Evolutionary conservation across 2,888 invertebrate genomes (phyloP).

Genomic region (Pycnomerus fuliginosus): DNA sequence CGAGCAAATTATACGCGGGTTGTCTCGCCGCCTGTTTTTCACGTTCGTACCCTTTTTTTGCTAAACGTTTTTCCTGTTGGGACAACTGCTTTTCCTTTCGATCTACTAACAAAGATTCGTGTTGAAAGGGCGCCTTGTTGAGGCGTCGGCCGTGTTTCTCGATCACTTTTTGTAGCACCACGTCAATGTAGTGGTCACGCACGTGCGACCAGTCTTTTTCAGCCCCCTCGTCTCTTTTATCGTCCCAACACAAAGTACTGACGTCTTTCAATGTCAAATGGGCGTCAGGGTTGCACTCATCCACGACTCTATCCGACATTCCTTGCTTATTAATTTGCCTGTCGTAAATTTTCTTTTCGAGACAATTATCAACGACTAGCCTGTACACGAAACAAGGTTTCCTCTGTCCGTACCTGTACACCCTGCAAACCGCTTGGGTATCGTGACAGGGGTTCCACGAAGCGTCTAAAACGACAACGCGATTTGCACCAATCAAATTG

Average conservation of each 20-base stretch:
- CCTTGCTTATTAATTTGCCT: slow-evolving; percentile 96
- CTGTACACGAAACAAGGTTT: slow-evolving; percentile 96
- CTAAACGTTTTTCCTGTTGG: slow-evolving; percentile 88
- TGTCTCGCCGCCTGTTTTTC: slow-evolving; percentile 77
- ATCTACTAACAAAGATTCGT: slow-evolving; percentile 92
- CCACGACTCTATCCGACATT: slow-evolving; percentile 97
- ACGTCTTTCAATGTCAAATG: slow-evolving; percentile 87
- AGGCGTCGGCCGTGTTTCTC: slow-evolving; percentile 63
- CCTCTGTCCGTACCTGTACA: slow-evolving; percentile 91
- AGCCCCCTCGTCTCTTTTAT: slow-evolving; percentile 83
- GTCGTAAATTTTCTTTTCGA: slow-evolving; percentile 98
- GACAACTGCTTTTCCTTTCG: slow-evolving; percentile 93
- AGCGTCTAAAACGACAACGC: slow-evolving; percentile 96
- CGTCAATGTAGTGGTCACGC: slow-evolving; percentile 76
- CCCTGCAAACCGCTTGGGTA: slow-evolving; percentile 95
- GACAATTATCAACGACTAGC: slow-evolving; percentile 93
- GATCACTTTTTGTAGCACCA: slow-evolving; percentile 75
- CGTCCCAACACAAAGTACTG: slow-evolving; percentile 86
- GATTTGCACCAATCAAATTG: slow-evolving; percentile 95
- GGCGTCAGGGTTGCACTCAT: slow-evolving; percentile 96
- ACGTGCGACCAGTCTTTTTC: slow-evolving; percentile 70
- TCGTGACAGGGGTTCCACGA: slow-evolving; percentile 99
- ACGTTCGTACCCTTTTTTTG: slow-evolving; percentile 89
- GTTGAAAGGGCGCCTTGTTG: slow-evolving; percentile 89
- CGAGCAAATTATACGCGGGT: slow-evolving; percentile 41